Percentiles rank a stretch among this genome's conserved stretches.
These are phyloP conservation scores for Chauna torquata DNA, from an alignment of 2,113 vertebrate species.

Conservation along the genomic window DNA sequence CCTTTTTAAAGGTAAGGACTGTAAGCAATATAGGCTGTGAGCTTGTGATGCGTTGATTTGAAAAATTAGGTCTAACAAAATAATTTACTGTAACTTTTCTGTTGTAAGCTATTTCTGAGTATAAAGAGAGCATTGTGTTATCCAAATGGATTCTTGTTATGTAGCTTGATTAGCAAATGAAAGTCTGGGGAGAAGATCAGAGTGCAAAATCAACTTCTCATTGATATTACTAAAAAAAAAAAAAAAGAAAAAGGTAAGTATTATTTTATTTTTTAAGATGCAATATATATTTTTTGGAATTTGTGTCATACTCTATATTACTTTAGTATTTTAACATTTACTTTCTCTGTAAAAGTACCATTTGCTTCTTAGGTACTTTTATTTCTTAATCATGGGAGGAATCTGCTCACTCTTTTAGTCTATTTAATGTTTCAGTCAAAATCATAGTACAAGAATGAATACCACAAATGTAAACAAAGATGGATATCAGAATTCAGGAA, in stretches of 20 bases:
- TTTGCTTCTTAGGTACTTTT: background rate
- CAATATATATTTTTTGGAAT: background rate
- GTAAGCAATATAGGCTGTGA: background rate
- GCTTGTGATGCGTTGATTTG: background rate
- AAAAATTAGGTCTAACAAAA: background rate
- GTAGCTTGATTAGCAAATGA: constrained; percentile 44
- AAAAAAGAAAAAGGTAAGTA: constrained; percentile 50
- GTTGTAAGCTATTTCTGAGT: background rate
- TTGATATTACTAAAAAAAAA: constrained; percentile 45
- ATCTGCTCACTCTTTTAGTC: background rate
- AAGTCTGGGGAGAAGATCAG: constrained; percentile 58
- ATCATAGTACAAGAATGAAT: background rate
- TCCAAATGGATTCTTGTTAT: background rate
- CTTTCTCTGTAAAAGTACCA: background rate
- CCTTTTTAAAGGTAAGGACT: background rate
- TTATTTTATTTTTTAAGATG: background rate
- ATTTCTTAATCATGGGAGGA: background rate
- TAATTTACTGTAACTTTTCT: background rate
- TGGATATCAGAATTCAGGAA: background rate
- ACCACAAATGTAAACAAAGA: background rate
- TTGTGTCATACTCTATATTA: background rate
- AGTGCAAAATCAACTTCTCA: constrained; percentile 62
- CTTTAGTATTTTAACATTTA: background rate
- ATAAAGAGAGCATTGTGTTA: background rate
- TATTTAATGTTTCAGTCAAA: background rate